These are phyloP conservation scores for Psittacus erithacus DNA, from an alignment of 2,113 vertebrate species.

Conservation along the genomic window DNA sequence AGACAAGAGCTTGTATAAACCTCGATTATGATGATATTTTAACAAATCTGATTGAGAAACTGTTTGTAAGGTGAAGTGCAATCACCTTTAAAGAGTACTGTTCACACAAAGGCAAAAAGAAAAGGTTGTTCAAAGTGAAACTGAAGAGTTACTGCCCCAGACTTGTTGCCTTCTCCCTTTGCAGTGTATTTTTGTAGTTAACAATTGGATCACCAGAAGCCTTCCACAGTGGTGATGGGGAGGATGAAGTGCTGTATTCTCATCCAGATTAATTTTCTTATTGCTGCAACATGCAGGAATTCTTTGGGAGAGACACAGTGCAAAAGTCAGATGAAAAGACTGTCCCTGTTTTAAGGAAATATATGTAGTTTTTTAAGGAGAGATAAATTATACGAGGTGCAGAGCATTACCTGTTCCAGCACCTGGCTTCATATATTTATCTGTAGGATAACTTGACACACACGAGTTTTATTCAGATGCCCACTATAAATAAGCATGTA, in stretches of 20 bases:
- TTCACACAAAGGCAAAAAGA: background rate
- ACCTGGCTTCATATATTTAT: background rate
- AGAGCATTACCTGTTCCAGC: background rate
- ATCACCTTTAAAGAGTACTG: background rate
- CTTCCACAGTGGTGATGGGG: background rate
- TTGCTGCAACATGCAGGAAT: background rate
- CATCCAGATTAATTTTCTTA: background rate
- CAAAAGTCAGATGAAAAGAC: background rate
- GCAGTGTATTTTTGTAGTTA: background rate
- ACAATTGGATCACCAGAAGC: background rate
- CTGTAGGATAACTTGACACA: background rate
- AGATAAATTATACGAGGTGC: background rate
- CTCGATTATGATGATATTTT: background rate
- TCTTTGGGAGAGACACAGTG: background rate
- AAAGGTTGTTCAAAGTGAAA: background rate
- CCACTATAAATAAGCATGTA: background rate
- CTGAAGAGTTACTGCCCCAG: background rate
- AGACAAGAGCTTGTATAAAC: background rate
- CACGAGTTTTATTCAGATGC: background rate
- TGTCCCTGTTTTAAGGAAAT: background rate
- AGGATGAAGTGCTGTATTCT: background rate
- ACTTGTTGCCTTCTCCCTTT: background rate
- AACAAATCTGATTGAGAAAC: background rate
- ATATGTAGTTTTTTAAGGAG: background rate
- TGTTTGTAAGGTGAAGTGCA: background rate